Percentiles rank a stretch among this genome's conserved stretches.
phyloP scores from a whole-genome alignment of 2,888 invertebrate genomes.

The Masnerella sp. region DNA sequence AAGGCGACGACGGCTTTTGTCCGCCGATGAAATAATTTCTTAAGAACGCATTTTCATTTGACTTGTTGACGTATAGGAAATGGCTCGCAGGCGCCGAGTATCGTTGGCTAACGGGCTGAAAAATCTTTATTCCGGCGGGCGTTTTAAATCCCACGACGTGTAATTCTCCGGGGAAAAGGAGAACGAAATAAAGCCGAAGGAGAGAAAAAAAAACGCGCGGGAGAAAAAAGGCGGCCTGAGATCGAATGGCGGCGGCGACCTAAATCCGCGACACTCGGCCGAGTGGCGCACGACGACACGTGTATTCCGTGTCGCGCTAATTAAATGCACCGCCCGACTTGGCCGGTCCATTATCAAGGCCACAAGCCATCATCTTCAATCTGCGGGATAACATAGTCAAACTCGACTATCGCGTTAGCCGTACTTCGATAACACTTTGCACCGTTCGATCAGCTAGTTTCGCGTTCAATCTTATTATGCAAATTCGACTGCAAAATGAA shows the following conservation, averaged over 20 bases:
- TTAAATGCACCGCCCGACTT: slow-evolving; percentile 22
- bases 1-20: too few relatives aligned
- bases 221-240: slow-evolving; percentile 23
- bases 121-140: slow-evolving; percentile 47
- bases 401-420: slow-evolving; percentile 38
- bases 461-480: slow-evolving; percentile 44
- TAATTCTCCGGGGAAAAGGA: slow-evolving; percentile 31
- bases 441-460: slow-evolving; percentile 33
- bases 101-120: slow-evolving; percentile 5
- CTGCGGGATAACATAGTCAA: slow-evolving; percentile 35
- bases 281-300: slow-evolving; percentile 20
- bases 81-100: too few relatives aligned
- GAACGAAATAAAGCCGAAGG: too few relatives aligned
- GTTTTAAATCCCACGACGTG: slow-evolving; percentile 47
- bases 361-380: slow-evolving; percentile 39
- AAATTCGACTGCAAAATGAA: slow-evolving; percentile 34
- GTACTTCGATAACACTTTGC: slow-evolving; percentile 36
- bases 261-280: slow-evolving; percentile 36
- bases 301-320: slow-evolving; percentile 32
- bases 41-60: too few relatives aligned
- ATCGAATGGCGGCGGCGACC: slow-evolving; percentile 41
- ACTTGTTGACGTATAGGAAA: too few relatives aligned
- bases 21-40: too few relatives aligned
- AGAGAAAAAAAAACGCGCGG: too few relatives aligned
- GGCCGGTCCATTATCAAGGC: slow-evolving; percentile 27